These are phyloP conservation scores for Tiliacea citrago DNA, from an alignment of 2,888 invertebrate species.

Conservation along the genomic window DNA sequence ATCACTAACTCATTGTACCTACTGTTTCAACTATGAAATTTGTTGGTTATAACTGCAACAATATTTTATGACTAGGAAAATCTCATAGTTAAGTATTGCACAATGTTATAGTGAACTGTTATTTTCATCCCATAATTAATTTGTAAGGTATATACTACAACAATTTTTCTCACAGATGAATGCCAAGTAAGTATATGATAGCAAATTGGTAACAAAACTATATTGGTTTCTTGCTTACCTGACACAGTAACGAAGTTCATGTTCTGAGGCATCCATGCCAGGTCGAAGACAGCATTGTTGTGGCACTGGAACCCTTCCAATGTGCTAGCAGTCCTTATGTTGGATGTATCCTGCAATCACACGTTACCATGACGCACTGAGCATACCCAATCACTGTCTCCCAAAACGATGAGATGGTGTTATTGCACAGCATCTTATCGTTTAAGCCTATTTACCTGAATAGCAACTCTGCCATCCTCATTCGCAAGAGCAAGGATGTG, in stretches of 20 bases:
- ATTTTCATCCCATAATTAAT: neutral
- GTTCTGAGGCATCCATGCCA: slow-evolving; percentile 95
- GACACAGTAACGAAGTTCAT: slow-evolving; percentile 96
- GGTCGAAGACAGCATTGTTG: slow-evolving; percentile 96
- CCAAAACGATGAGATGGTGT: neutral
- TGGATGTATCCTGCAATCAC: slow-evolving; percentile 87
- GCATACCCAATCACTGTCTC: neutral
- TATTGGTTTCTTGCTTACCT: slow-evolving; percentile 77
- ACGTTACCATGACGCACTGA: neutral
- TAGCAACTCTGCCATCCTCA: slow-evolving; percentile 95
- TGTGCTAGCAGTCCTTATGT: slow-evolving; percentile 78
- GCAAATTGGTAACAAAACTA: neutral
- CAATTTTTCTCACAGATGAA: neutral
- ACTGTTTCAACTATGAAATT: neutral
- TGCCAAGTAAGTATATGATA: neutral
- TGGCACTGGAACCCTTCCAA: slow-evolving; percentile 92
- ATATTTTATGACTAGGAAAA: neutral
- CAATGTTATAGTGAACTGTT: neutral
- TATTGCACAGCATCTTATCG: neutral
- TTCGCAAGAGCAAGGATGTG: slow-evolving; percentile 95
- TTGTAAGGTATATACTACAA: neutral
- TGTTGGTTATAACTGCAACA: neutral
- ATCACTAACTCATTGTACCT: neutral
- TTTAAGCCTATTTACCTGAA: slow-evolving; percentile 85
- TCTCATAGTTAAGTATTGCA: neutral